Evolutionary conservation across 2,797 vertebrate genomes (phyloP).

Genomic region (Brachyrhaphis roseni): DNA sequence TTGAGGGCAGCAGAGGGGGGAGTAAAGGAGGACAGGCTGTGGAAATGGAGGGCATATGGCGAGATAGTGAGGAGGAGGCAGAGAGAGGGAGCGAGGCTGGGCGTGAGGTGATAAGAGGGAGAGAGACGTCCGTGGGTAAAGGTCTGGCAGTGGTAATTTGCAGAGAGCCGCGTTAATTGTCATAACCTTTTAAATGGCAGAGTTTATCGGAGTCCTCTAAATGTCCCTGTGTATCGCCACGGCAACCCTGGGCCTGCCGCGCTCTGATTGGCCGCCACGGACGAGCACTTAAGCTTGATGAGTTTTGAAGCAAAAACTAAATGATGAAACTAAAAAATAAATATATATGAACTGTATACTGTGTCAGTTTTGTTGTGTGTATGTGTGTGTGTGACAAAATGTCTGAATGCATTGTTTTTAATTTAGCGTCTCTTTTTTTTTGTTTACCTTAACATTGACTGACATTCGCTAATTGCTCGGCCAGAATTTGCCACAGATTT

Average conservation of each 20-base stretch:
- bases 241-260: conserved; percentile 72
- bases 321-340: conserved; percentile 11
- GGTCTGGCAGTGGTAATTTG: conserved; percentile 85
- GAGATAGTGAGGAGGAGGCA: conserved; percentile 62
- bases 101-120: conserved; percentile 79
- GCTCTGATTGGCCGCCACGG: conserved; percentile 70
- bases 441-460: conserved; percentile 74
- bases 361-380: conserved; percentile 23
- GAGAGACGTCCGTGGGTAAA: conserved; percentile 82
- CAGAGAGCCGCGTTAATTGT: conserved; percentile 85
- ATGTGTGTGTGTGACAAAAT: conserved; percentile 6
- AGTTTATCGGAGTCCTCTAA: conserved; percentile 86
- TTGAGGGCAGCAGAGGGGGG: conserved; percentile 31
- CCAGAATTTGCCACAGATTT: conserved; percentile 66
- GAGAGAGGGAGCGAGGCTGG: conserved; percentile 61
- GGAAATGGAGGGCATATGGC: conserved; percentile 74
- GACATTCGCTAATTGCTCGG: conserved; percentile 80
- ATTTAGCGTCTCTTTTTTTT: conserved; percentile 53
- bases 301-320: conserved; percentile 70
- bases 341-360: conserved; percentile 10
- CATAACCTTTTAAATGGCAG: conserved; percentile 88
- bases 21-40: conserved; percentile 47
- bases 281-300: conserved; percentile 80
- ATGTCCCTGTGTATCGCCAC: conserved; percentile 81
- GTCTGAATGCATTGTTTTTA: conserved; percentile 58